These are phyloP conservation scores for Cantharis rustica DNA, from an alignment of 2,888 invertebrate species.

Conservation along the genomic window DNA sequence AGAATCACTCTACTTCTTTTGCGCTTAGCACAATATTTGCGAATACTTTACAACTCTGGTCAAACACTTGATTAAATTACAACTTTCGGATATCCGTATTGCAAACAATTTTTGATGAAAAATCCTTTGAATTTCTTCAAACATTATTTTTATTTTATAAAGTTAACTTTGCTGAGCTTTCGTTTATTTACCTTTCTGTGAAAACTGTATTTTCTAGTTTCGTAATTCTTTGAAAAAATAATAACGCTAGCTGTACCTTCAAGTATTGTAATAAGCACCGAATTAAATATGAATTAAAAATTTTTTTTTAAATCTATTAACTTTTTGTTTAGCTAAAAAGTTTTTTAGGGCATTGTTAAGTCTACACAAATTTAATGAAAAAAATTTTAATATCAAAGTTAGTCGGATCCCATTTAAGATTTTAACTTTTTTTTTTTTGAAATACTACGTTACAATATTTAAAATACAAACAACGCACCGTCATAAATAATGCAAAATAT, in stretches of 20 bases:
- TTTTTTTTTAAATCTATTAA: not conserved
- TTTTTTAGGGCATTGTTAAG: not conserved
- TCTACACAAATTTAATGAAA: not conserved
- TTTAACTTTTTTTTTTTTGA: not conserved
- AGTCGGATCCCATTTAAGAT: not conserved
- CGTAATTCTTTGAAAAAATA: not conserved
- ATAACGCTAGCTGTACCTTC: not conserved
- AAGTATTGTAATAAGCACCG: not conserved
- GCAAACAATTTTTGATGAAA: slow-evolving; percentile 4
- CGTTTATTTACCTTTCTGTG: not conserved
- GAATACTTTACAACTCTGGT: slow-evolving; percentile 18
- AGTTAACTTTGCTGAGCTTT: slow-evolving; percentile 1
- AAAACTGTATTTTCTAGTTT: not conserved
- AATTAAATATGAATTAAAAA: not conserved
- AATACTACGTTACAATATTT: slow-evolving; percentile 5
- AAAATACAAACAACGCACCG: slow-evolving; percentile 18
- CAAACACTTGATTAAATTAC: slow-evolving; percentile 23
- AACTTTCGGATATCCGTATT: slow-evolving; percentile 16
- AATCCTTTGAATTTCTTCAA: slow-evolving; percentile 3
- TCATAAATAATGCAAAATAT: slow-evolving; percentile 35
- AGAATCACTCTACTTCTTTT: slow-evolving; percentile 13
- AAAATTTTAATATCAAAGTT: slow-evolving; percentile 7
- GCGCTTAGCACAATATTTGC: slow-evolving; percentile 18
- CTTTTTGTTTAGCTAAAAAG: too few species aligned
- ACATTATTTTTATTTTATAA: slow-evolving; percentile 1